Evolutionary conservation across 2,113 vertebrate species (phyloP).

Genomic region (Neotragus pygmaeus): DNA sequence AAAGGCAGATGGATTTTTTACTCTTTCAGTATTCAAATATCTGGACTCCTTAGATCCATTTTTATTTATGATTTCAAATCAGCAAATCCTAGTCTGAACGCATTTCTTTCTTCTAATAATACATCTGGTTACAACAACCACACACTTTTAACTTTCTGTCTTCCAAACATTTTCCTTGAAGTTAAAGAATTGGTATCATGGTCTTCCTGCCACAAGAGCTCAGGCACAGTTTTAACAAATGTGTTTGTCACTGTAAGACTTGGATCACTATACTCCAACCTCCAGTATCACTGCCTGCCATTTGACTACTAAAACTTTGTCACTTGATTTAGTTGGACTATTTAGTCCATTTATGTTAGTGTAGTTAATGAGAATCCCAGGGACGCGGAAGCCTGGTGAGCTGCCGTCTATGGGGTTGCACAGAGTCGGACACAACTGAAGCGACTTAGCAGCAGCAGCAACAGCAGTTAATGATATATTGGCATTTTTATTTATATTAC

Average conservation of each 20-base stretch:
- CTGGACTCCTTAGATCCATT: background rate
- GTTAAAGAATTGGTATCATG: background rate
- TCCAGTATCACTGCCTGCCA: background rate
- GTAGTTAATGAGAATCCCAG: background rate
- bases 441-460: no score
- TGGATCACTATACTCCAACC: background rate
- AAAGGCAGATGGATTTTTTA: background rate
- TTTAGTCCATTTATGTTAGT: background rate
- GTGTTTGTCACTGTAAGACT: background rate
- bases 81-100: background rate
- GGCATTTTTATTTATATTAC: background rate
- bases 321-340: background rate
- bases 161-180: background rate
- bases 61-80: background rate
- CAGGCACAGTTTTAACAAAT: background rate
- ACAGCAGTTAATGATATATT: no score
- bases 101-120: background rate
- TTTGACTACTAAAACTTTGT: background rate
- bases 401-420: no score
- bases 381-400: no score
- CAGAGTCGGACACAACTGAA: no score
- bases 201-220: background rate
- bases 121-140: background rate
- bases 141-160: background rate
- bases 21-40: background rate